phyloP scores from a whole-genome alignment of 2,797 vertebrate species.

The Lutjanus argentimaculatus region DNA sequence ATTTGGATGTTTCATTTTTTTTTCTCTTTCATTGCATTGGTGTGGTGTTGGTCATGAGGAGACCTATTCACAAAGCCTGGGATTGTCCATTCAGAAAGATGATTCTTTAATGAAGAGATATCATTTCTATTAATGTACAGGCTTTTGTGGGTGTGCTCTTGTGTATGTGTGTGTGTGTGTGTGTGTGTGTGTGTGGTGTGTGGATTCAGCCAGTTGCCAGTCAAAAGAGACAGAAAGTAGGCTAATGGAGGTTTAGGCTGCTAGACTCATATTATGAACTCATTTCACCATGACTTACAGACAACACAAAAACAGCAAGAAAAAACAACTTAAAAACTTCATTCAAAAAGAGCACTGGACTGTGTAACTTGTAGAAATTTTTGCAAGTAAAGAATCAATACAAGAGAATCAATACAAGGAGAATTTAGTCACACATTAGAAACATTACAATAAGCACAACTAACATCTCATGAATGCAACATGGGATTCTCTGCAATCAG shows the following conservation, averaged over 20 bases:
- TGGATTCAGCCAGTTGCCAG: conserved; percentile 33
- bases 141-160: conserved; percentile 11
- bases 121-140: conserved; percentile 72
- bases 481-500: neutral
- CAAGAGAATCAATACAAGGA: neutral
- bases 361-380: neutral
- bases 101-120: conserved; percentile 84
- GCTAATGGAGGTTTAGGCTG: conserved; percentile 54
- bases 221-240: conserved; percentile 60
- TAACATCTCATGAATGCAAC: neutral
- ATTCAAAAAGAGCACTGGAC: neutral
- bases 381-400: neutral
- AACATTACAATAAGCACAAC: conserved; percentile 8
- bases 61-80: conserved; percentile 75
- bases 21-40: conserved; percentile 67
- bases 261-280: conserved; percentile 29
- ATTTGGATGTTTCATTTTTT: conserved; percentile 75
- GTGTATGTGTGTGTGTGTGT: neutral
- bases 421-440: neutral
- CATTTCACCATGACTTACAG: conserved; percentile 15
- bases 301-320: neutral
- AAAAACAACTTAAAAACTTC: conserved; percentile 12
- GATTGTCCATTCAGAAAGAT: conserved; percentile 79
- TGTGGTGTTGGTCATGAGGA: conserved; percentile 69
- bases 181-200: conserved; percentile 10